Evolutionary conservation across 1,140 invertebrate genomes (phyloP), one percentile per base, ranked within the genome.

Genomic region (Saccostrea cuccullata): DNA sequence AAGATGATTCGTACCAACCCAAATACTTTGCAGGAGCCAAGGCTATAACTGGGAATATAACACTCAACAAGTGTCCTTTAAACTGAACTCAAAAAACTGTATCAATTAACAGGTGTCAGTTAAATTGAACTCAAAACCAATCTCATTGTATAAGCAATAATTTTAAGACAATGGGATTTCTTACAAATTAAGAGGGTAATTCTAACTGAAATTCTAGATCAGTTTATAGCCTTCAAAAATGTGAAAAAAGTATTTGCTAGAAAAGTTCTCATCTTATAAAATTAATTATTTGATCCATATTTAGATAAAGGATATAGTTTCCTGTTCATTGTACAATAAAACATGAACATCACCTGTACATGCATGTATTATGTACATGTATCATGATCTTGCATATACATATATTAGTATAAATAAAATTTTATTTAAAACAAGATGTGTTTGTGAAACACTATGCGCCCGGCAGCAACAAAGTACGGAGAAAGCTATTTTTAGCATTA

Each of bases 61-160:
- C 90, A n/a, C 77, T 88, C 4, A 91, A 91, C 85, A 89, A 90
- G 23, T 94, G 94, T 90, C 93, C 93, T 17, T 77, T 87, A 23
- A 90, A 87, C 89, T 95, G 88, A 94, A 55, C 73, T 89, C 58
- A 64, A 64, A n/a, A 64, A 36, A 36, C 30, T 83, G 90, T 94
- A 8, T 84, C 90, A n/a, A 67, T 88, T 2, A 91, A 91, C 85
- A 89, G 90, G 26, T 94, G 30, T 36, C 30, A 36, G 30, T 36
- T 36, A 36, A 36, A 36, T 36, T 36, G 30, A 36, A 36, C 30
- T 36, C 30, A 36, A 36, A 67, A 20, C 23, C 30, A 1, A 30
- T 26, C 11, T 30, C 23, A 2, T 36, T 36, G 30, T 36, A 36
- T 77, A 26, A 40, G 70, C 70, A 77, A 77, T 77, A 40, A 36